Evolutionary conservation across 2,888 invertebrate species (phyloP).

Genomic region (Trypoxylon attenuatum): DNA sequence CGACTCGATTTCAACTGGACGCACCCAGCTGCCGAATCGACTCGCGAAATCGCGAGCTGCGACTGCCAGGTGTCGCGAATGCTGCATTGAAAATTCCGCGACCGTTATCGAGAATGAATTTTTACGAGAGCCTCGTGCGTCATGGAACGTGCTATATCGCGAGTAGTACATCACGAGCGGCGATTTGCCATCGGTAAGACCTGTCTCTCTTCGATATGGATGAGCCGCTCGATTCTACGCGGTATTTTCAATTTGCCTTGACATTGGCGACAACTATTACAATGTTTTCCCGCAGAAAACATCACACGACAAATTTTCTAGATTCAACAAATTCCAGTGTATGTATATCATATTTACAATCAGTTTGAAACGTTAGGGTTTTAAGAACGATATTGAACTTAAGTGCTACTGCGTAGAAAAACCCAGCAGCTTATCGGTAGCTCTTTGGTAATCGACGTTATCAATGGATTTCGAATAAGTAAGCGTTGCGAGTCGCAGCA

Average conservation of each 20-base stretch:
- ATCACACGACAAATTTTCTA: no score
- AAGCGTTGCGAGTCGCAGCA: no score
- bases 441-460: no score
- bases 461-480: no score
- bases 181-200: neutral
- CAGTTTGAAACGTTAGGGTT: no score
- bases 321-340: no score
- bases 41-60: neutral
- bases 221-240: neutral
- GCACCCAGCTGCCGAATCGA: neutral
- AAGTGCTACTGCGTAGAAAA: no score
- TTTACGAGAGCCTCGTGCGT: neutral
- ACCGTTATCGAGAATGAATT: neutral
- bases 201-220: neutral
- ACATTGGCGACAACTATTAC: neutral
- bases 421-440: no score
- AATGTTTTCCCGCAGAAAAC: no score
- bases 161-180: neutral
- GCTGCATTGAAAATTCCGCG: slow-evolving; percentile 1
- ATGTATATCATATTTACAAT: no score
- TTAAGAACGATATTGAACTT: no score
- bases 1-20: neutral
- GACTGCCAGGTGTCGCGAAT: neutral
- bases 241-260: neutral
- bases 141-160: neutral